Conservation (phyloP, 1,140 invertebrate species). For the Bombus terrestris region DNA sequence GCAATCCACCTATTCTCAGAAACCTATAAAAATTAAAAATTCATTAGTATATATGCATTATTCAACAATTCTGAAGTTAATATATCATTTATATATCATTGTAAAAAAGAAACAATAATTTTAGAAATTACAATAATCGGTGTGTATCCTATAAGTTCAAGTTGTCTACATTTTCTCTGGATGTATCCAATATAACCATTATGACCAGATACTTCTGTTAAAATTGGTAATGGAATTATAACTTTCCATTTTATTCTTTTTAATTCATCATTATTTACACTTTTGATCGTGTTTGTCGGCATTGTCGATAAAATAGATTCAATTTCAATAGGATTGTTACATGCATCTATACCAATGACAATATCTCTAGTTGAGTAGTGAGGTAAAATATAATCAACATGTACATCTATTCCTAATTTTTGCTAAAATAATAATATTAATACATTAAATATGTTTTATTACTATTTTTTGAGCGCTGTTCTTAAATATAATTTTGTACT, state of each 20-base stretch:
- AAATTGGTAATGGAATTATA: conserved; percentile 79
- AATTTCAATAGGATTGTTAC: conserved; percentile 74
- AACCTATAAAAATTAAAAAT: conserved; percentile 12
- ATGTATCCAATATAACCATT: conserved; percentile 76
- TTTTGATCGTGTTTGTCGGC: conserved; percentile 77
- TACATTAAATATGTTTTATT: neutral
- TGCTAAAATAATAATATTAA: conserved; percentile 50
- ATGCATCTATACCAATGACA: conserved; percentile 82
- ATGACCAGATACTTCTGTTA: conserved; percentile 77
- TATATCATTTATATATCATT: neutral
- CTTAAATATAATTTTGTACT: neutral
- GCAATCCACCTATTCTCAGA: accelerated
- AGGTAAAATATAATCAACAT: conserved; percentile 83
- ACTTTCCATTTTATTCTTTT: conserved; percentile 80
- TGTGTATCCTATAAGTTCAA: conserved; percentile 84
- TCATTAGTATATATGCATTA: neutral
- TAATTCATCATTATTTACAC: conserved; percentile 72
- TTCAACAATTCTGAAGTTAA: neutral
- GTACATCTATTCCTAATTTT: conserved; percentile 49
- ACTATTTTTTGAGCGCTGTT: neutral
- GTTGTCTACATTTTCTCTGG: conserved; percentile 83
- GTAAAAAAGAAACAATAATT: neutral
- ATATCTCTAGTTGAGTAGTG: conserved; percentile 84
- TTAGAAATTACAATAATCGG: conserved; percentile 82
- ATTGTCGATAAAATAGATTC: conserved; percentile 69